Conservation (phyloP, 92 coral and sea anemone species). For the Actinernus sp. region DNA sequence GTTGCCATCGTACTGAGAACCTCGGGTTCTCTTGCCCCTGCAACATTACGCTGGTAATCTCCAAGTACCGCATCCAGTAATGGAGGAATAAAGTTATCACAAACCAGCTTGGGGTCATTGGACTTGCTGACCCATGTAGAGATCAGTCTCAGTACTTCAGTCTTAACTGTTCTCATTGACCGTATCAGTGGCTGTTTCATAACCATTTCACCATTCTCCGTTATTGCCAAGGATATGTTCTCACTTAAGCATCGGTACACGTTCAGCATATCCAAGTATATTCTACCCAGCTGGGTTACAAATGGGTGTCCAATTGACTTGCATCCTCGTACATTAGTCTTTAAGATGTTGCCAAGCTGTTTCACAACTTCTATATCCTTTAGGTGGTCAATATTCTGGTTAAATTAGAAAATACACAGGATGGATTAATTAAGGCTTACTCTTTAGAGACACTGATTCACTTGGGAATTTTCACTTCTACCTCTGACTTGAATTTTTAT, state of each 20-base stretch:
- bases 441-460: no score
- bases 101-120: conserved; percentile 95
- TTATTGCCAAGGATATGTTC: conserved; percentile 94
- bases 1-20: conserved; percentile 99
- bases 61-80: conserved; percentile 97
- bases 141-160: conserved; percentile 91
- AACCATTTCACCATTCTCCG: conserved; percentile 90
- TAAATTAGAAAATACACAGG: conserved; percentile 6
- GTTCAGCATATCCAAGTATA: conserved; percentile 98
- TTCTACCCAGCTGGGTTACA: conserved; percentile 97
- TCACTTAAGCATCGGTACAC: conserved; percentile 98
- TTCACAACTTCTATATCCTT: conserved; percentile 94
- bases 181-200: conserved; percentile 95
- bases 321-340: conserved; percentile 98
- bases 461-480: no score
- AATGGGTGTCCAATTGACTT: conserved; percentile 98
- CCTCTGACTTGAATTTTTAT: no score
- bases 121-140: conserved; percentile 98
- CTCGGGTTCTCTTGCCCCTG: conserved; percentile 97
- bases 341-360: conserved; percentile 95
- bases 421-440: no score
- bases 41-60: conserved; percentile 95
- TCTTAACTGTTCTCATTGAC: conserved; percentile 97
- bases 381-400: conserved; percentile 96
- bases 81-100: conserved; percentile 99